phyloP scores from a whole-genome alignment of 2,113 vertebrate genomes.

The Nyctibius bracteatus region DNA sequence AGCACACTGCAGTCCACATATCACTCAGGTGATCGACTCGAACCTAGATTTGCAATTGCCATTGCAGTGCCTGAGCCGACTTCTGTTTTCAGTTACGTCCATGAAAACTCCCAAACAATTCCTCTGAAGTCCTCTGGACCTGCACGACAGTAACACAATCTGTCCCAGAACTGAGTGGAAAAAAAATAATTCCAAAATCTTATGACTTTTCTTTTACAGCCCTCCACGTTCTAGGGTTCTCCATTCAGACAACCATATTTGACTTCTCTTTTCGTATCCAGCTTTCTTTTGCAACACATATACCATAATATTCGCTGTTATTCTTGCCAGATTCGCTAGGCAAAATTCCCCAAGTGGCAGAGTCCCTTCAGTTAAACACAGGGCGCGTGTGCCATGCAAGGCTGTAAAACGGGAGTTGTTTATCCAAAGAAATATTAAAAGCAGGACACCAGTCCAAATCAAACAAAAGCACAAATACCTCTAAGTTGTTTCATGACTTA shows the following conservation, averaged over 20 bases:
- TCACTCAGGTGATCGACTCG: not conserved
- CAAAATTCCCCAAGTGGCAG: constrained; percentile 16
- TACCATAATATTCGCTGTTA: not conserved
- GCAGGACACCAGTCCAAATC: constrained; percentile 40
- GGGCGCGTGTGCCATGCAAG: not conserved
- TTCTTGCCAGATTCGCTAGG: not conserved
- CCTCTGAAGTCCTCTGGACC: not conserved
- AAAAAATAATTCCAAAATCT: not conserved
- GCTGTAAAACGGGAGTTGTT: constrained; percentile 33
- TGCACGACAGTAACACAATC: not conserved
- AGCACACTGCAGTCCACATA: not conserved
- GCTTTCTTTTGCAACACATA: not conserved
- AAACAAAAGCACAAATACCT: constrained; percentile 58
- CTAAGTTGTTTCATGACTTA: constrained; percentile 7
- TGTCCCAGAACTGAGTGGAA: not conserved
- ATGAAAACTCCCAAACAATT: not conserved
- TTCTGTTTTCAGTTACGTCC: not conserved
- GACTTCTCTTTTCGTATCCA: not conserved
- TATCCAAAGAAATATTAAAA: constrained; percentile 55
- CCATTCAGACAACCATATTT: not conserved
- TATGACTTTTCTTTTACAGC: not conserved
- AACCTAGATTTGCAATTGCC: not conserved
- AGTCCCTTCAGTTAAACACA: constrained; percentile 11
- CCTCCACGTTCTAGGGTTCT: not conserved
- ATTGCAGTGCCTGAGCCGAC: not conserved